phyloP scores from a whole-genome alignment of 2,888 invertebrate species.

The Mythimna ferrago region DNA sequence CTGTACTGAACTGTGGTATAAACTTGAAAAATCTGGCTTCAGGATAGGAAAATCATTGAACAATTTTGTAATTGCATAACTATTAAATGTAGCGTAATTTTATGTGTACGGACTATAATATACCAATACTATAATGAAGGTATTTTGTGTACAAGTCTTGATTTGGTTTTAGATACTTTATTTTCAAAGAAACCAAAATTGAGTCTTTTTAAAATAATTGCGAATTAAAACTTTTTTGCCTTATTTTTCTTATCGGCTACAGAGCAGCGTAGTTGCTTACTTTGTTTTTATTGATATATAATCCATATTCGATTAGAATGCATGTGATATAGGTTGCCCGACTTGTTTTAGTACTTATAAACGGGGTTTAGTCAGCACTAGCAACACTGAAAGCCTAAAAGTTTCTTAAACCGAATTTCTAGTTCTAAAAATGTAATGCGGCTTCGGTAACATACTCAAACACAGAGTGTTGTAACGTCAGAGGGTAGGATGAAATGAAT shows the following conservation, averaged over 20 bases:
- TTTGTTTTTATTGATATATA: no score
- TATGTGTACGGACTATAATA: neutral
- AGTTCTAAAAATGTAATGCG: conserved; percentile 16
- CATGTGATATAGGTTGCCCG: no score
- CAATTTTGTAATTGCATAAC: neutral
- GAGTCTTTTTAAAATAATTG: no score
- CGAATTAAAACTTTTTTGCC: no score
- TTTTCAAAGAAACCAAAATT: no score
- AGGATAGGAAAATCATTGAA: neutral
- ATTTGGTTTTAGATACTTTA: no score
- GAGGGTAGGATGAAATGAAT: conserved; percentile 82
- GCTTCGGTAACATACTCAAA: conserved; percentile 43
- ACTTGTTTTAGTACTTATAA: no score
- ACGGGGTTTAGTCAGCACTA: neutral
- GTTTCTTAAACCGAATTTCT: neutral
- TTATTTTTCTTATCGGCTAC: no score
- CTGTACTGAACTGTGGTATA: neutral
- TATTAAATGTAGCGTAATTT: neutral
- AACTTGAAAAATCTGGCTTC: neutral
- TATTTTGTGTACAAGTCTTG: neutral
- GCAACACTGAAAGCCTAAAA: neutral
- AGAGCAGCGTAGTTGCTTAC: no score
- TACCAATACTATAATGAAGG: neutral
- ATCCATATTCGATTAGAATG: no score
- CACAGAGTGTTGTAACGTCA: conserved; percentile 69